Percentiles rank a stretch among this genome's conserved stretches.
phyloP scores from a whole-genome alignment of 2,888 invertebrate species.

The Drosophila macrospina region DNA sequence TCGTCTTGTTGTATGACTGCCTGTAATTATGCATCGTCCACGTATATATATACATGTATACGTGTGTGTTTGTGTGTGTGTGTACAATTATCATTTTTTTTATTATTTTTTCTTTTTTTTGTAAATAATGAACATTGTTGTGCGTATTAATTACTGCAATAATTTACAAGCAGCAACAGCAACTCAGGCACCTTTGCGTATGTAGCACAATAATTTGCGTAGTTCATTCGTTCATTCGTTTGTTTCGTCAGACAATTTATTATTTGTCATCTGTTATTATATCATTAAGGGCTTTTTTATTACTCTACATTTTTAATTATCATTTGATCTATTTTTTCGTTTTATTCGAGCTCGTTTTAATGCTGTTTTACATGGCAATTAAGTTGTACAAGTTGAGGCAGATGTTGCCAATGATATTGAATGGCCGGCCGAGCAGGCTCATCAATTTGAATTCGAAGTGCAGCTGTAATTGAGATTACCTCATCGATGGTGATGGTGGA shows the following conservation, averaged over 20 bases:
- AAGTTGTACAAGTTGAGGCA: constrained; percentile 57
- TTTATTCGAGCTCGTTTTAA: constrained; percentile 38
- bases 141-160: constrained; percentile 76
- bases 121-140: constrained; percentile 73
- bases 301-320: constrained; percentile 74
- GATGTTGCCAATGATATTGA: constrained; percentile 40
- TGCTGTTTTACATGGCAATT: constrained; percentile 72
- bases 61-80: constrained; percentile 3
- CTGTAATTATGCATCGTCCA: constrained; percentile 20
- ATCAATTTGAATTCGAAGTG: constrained; percentile 48
- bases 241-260: constrained; percentile 64
- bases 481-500: background rate
- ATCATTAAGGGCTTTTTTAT: constrained; percentile 72
- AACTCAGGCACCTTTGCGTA: constrained; percentile 16
- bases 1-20: constrained; percentile 29
- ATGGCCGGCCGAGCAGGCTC: constrained; percentile 7
- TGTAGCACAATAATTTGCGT: constrained; percentile 62
- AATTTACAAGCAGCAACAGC: constrained; percentile 64
- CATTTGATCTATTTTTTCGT: constrained; percentile 67
- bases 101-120: constrained; percentile 16
- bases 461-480: constrained; percentile 35
- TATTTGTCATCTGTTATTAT: constrained; percentile 82
- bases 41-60: too few relatives aligned
- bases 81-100: background rate
- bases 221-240: constrained; percentile 55